Conservation (phyloP, 2,888 invertebrate genomes). For the Bellardia bayeri region DNA sequence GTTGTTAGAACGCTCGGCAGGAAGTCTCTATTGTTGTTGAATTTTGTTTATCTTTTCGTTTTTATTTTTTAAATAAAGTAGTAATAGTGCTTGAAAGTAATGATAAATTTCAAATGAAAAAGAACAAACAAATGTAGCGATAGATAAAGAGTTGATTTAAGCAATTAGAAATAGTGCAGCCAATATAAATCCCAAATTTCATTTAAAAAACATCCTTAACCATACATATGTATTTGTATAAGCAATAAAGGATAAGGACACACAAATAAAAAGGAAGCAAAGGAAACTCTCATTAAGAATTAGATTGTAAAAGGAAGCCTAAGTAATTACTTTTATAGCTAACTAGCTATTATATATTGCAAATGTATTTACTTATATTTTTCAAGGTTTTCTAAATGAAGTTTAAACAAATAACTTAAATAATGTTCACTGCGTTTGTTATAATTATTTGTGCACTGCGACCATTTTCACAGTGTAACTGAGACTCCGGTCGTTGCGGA, state of each 20-base stretch:
- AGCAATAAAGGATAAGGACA: slow-evolving; percentile 7
- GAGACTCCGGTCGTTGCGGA: no score
- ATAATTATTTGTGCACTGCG: no score
- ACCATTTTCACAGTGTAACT: no score
- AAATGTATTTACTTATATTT: no score
- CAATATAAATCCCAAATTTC: slow-evolving; percentile 57
- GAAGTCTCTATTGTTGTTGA: slow-evolving; percentile 79
- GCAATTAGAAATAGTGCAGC: slow-evolving; percentile 53
- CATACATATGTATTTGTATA: slow-evolving; percentile 14
- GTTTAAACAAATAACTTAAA: no score
- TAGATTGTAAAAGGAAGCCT: neutral
- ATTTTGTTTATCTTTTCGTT: slow-evolving; percentile 48
- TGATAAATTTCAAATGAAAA: slow-evolving; percentile 51
- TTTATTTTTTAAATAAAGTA: slow-evolving; percentile 31
- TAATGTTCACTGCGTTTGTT: no score
- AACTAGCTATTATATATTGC: neutral
- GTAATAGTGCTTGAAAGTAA: slow-evolving; percentile 60
- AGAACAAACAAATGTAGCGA: slow-evolving; percentile 60
- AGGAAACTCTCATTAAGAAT: slow-evolving; percentile 8
- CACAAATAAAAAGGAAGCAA: neutral
- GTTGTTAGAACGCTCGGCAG: slow-evolving; percentile 82
- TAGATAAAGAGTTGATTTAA: slow-evolving; percentile 49
- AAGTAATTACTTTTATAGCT: neutral
- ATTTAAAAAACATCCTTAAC: slow-evolving; percentile 20
- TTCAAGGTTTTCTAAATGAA: no score